phyloP scores from a whole-genome alignment of 2,888 invertebrate genomes.

The Sphinx pinastri region DNA sequence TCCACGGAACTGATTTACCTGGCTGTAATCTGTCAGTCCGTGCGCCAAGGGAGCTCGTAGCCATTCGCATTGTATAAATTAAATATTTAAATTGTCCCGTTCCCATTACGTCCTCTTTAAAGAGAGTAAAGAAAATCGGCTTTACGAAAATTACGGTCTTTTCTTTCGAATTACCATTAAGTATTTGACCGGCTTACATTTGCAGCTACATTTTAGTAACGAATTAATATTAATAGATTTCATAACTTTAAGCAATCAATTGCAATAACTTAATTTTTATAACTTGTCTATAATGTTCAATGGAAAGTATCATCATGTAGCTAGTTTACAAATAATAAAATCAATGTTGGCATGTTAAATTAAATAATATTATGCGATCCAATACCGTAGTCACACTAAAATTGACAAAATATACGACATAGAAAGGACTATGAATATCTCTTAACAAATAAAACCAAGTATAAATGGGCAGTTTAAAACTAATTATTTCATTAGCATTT shows the following conservation, averaged over 20 bases:
- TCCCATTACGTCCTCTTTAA: constrained; percentile 24
- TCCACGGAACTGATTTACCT: constrained; percentile 8
- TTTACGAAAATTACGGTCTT: constrained; percentile 21
- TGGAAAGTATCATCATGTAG: too few species aligned
- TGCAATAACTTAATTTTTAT: too few species aligned
- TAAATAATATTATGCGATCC: too few species aligned
- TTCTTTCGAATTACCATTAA: constrained; percentile 21
- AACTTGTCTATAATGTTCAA: too few species aligned
- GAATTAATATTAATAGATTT: background rate
- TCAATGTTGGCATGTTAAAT: too few species aligned
- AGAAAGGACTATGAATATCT: too few species aligned
- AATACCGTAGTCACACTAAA: too few species aligned
- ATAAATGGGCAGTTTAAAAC: too few species aligned
- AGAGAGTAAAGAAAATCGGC: constrained; percentile 23
- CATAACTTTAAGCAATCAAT: background rate
- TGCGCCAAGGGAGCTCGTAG: constrained; percentile 10
- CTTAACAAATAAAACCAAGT: too few species aligned
- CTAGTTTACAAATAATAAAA: too few species aligned
- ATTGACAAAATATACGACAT: too few species aligned
- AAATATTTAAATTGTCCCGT: constrained; percentile 28
- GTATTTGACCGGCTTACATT: constrained; percentile 18
- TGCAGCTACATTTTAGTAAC: background rate
- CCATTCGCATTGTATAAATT: constrained; percentile 25
- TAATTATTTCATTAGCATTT: too few species aligned
- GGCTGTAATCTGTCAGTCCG: constrained; percentile 8